These are phyloP conservation scores for Coptotermes formosanus DNA, from an alignment of 1,140 invertebrate species.

Conservation along the genomic window DNA sequence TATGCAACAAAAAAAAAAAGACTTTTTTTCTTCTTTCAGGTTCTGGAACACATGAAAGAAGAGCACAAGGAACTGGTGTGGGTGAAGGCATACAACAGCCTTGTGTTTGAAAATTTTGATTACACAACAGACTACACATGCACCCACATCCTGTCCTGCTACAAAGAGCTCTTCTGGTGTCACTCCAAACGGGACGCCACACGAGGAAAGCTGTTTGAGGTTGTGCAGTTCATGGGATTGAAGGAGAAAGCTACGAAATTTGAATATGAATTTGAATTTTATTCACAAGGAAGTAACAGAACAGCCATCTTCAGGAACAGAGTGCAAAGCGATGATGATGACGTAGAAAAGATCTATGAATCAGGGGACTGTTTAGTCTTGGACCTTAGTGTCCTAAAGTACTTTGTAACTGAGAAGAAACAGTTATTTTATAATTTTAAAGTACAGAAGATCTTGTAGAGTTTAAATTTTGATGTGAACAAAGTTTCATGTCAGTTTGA, in stretches of 20 bases:
- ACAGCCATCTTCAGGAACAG: not conserved
- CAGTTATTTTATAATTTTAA: not conserved
- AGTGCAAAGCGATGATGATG: not conserved
- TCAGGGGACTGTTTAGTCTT: not conserved
- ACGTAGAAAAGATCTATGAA: not conserved
- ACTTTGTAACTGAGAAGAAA: not conserved
- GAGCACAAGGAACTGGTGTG: conserved; percentile 4
- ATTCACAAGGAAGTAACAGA: not conserved
- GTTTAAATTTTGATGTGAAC: not conserved
- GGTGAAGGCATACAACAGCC: not conserved
- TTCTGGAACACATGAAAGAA: not conserved
- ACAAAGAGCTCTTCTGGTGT: not conserved
- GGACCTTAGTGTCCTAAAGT: not conserved
- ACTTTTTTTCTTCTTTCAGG: not conserved
- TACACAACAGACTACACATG: not conserved
- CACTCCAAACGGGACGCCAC: not conserved
- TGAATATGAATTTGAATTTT: conserved; percentile 12
- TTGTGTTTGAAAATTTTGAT: not conserved
- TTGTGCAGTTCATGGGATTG: not conserved
- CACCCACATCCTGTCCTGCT: not conserved
- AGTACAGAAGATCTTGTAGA: not conserved
- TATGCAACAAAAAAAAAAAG: no score
- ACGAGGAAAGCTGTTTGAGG: not conserved
- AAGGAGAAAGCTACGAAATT: not conserved
- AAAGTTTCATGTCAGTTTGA: no score